phyloP scores from a whole-genome alignment of 2,888 invertebrate species.

The Hymenopus coronatus region DNA sequence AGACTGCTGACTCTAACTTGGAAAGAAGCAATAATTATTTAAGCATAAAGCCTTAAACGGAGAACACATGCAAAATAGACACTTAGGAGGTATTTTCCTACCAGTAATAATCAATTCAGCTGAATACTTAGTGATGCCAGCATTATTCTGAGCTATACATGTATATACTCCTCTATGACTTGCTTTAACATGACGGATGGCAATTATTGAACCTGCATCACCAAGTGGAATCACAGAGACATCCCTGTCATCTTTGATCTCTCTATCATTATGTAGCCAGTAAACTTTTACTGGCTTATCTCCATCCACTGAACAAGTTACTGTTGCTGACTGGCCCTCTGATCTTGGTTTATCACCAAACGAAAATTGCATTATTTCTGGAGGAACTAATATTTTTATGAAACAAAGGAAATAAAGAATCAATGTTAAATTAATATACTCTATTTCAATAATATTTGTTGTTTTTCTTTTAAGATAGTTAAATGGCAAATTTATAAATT shows the following conservation, averaged over 20 bases:
- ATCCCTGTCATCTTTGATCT: constrained; percentile 43
- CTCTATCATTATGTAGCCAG: constrained; percentile 66
- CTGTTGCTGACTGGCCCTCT: constrained; percentile 51
- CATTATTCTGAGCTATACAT: constrained; percentile 62
- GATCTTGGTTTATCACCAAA: constrained; percentile 61
- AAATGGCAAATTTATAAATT: not conserved
- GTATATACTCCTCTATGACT: constrained; percentile 65
- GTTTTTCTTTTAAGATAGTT: not conserved
- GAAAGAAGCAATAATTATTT: not conserved
- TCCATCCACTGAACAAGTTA: constrained; percentile 56
- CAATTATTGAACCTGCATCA: constrained; percentile 52
- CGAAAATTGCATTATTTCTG: constrained; percentile 53
- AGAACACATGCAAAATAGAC: not conserved
- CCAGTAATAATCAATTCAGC: constrained; percentile 65
- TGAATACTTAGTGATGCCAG: constrained; percentile 59
- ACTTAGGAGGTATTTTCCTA: constrained; percentile 38
- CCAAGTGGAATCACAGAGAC: constrained; percentile 43
- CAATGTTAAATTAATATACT: not conserved
- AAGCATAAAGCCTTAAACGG: not conserved
- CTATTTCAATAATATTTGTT: not conserved
- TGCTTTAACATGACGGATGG: constrained; percentile 62
- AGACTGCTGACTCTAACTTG: not conserved
- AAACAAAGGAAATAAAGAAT: not conserved
- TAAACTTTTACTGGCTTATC: constrained; percentile 71
- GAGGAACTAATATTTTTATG: constrained; percentile 46